Evolutionary conservation across 2,797 vertebrate species (phyloP), one percentile per base, ranked within the genome.

Genomic region (Diplodus sargus): DNA sequence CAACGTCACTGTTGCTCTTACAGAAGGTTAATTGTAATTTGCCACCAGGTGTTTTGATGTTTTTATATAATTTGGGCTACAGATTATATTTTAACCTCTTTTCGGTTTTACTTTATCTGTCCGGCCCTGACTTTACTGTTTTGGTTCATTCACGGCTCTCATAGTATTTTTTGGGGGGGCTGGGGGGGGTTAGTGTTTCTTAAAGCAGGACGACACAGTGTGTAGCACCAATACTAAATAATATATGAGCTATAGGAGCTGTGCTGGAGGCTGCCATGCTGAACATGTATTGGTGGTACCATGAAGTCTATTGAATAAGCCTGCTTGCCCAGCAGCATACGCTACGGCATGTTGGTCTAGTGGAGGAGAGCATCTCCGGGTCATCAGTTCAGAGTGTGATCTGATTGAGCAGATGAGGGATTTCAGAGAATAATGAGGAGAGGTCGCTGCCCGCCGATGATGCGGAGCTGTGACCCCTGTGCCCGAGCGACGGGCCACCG

Each of bases 391-490:
- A 70, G 61, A 67, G 56, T 30, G 71, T 85, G 86, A 87, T 87
- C 70, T 82, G 82, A 88, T 70, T 83, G 67, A 83, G 74, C 61
- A 45, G 73, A 89, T 28, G 3, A 56, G 83, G 76, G 78, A 75
- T 88, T 88, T 88, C 56, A 82, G 86, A 78, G 84, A 59, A 85
- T 78, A 85, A 72, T 74, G 62, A 23, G 68, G 69, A 62, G 70
- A 85, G 83, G 70, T 84, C 25, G 6, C 60, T 28, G 79, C 51
- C 90, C 85, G 82, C 74, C 78, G 85, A 79, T 79, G 78, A 78
- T 74, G 69, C 76, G 76, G 68, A 47, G 59, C 76, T 67, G 45
- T 85, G 76, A 82, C 78, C 69, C 83, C 48, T 10, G 71, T 82
- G 83, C 85, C 83, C 80, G 67, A 69, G 78, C 28, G 76, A 74